These are phyloP conservation scores for Drosophila bipectinata DNA, from an alignment of 1,140 invertebrate species.

Conservation along the genomic window DNA sequence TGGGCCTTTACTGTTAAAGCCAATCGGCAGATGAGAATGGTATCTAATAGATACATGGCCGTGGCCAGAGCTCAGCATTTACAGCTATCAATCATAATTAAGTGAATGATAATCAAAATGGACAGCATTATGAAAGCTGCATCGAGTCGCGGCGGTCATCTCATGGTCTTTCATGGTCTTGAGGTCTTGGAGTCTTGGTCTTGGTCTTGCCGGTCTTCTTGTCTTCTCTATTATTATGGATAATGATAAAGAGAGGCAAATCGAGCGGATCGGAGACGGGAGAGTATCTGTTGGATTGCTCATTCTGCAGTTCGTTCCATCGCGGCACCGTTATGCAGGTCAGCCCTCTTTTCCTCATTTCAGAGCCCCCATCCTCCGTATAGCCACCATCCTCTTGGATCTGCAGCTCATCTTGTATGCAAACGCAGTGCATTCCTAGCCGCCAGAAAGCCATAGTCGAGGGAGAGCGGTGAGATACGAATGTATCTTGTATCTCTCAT, in stretches of 20 bases:
- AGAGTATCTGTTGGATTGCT: slow-evolving; percentile 42
- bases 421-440: slow-evolving; percentile 59
- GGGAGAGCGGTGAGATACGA: slow-evolving; percentile 47
- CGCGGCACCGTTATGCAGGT: slow-evolving; percentile 75
- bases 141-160: slow-evolving; percentile 36
- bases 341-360: slow-evolving; percentile 47
- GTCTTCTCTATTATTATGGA: slow-evolving; percentile 67
- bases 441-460: not conserved
- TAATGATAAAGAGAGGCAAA: slow-evolving; percentile 75
- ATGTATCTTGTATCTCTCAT: slow-evolving; percentile 62
- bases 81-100: slow-evolving; percentile 83
- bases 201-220: too few relatives aligned
- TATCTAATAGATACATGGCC: slow-evolving; percentile 65
- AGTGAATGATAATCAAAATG: slow-evolving; percentile 82
- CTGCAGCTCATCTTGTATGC: slow-evolving; percentile 73
- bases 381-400: slow-evolving; percentile 7
- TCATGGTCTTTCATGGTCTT: slow-evolving; percentile 18
- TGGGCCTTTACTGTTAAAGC: slow-evolving; percentile 66
- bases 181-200: too few relatives aligned
- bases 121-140: slow-evolving; percentile 70
- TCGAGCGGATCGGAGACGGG: slow-evolving; percentile 52
- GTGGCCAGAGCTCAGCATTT: slow-evolving; percentile 58
- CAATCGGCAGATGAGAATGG: slow-evolving; percentile 64
- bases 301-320: slow-evolving; percentile 53
- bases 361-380: not conserved